Conservation (phyloP, 2,113 vertebrate species). For the Orthonyx spaldingii region DNA sequence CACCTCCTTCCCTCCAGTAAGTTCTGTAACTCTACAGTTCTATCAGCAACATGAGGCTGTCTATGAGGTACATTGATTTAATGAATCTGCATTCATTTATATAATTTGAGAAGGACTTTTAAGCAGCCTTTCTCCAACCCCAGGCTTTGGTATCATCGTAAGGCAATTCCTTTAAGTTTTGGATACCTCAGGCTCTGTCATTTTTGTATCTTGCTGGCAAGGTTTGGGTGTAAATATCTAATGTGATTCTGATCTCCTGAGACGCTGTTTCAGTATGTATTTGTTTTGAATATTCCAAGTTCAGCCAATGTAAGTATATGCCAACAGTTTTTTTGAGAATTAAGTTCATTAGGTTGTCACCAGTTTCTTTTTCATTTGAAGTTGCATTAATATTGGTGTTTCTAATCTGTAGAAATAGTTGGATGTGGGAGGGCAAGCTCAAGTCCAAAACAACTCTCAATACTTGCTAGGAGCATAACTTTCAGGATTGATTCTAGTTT, state of each 20-base stretch:
- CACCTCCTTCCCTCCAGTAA: not conserved
- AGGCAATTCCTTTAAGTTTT: not conserved
- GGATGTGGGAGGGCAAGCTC: not conserved
- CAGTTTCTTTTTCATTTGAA: not conserved
- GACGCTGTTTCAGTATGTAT: not conserved
- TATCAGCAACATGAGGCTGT: not conserved
- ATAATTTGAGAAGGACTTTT: not conserved
- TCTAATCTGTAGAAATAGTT: not conserved
- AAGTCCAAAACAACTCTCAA: not conserved
- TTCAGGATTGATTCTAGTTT: not conserved
- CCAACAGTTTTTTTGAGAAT: not conserved
- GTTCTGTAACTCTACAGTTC: not conserved
- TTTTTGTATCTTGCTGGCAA: not conserved
- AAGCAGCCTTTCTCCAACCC: not conserved
- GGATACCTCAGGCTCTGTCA: not conserved
- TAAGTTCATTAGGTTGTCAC: not conserved
- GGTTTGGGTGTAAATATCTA: not conserved
- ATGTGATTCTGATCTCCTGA: not conserved
- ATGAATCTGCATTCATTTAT: not conserved
- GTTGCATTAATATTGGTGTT: not conserved
- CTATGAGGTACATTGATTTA: not conserved
- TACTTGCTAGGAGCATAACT: not conserved
- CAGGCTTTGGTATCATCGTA: not conserved
- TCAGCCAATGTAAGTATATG: not conserved
- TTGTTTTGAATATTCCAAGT: not conserved